Evolutionary conservation across 2,797 vertebrate genomes (phyloP).

Genomic region (Argya squamiceps): DNA sequence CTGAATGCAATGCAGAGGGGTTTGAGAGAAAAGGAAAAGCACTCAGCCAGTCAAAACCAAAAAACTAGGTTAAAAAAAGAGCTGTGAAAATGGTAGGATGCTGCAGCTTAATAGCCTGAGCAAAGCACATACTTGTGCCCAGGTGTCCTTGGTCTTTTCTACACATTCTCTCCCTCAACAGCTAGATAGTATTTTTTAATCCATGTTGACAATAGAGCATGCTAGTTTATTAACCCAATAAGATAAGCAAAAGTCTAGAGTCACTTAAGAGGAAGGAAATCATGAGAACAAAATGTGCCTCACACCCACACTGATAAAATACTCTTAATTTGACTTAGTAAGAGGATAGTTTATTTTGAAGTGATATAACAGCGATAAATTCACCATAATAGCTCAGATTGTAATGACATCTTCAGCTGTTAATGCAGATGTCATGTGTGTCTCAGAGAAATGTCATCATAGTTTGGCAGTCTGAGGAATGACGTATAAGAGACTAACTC

Average conservation of each 20-base stretch:
- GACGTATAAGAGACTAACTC: background rate
- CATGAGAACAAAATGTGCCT: constrained; percentile 14
- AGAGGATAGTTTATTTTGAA: background rate
- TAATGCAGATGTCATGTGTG: background rate
- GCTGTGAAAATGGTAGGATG: background rate
- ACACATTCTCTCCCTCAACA: constrained; percentile 1
- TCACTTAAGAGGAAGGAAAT: constrained; percentile 30
- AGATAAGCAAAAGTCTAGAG: constrained; percentile 65
- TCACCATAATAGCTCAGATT: background rate
- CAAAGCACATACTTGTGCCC: background rate
- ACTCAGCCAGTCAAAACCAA: background rate
- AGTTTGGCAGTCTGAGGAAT: background rate
- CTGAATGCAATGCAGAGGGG: background rate
- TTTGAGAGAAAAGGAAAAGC: background rate
- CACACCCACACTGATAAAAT: background rate
- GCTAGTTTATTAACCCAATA: constrained; percentile 59
- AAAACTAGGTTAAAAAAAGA: background rate
- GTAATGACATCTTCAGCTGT: background rate
- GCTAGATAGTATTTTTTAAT: constrained; percentile 58
- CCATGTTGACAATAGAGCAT: constrained; percentile 37
- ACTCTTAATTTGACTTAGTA: background rate
- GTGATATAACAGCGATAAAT: background rate
- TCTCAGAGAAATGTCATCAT: background rate
- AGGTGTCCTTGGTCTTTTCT: background rate
- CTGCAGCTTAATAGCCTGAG: background rate